Conservation (phyloP, 2,113 vertebrate genomes). For the human region DNA sequence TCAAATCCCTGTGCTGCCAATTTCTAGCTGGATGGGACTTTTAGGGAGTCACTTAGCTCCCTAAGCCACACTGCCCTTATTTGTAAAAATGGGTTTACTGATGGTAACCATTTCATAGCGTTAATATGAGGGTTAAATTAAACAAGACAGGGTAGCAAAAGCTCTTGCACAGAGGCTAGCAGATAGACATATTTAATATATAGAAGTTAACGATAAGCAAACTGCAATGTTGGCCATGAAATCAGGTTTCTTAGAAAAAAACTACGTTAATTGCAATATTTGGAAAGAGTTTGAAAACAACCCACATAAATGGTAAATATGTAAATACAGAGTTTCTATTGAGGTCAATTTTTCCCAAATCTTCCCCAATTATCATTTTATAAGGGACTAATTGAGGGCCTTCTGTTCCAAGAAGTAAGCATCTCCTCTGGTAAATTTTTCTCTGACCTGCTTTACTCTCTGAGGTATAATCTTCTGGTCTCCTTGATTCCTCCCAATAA, state of each 20-base stretch:
- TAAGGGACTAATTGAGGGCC: slow-evolving; percentile 59
- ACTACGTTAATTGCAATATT: slow-evolving; percentile 73
- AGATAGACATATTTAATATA: background rate
- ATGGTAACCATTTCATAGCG: background rate
- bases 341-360: slow-evolving; percentile 73
- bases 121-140: background rate
- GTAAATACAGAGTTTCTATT: slow-evolving; percentile 72
- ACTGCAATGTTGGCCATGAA: slow-evolving; percentile 46
- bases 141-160: background rate
- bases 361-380: slow-evolving; percentile 70
- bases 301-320: slow-evolving; percentile 71
- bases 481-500: background rate
- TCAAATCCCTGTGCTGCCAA: background rate
- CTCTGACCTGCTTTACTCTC: background rate
- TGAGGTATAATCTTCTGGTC: background rate
- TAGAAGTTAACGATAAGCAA: background rate
- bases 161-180: background rate
- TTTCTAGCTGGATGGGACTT: background rate
- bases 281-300: slow-evolving; percentile 73
- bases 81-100: background rate
- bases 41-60: background rate
- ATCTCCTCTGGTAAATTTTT: background rate
- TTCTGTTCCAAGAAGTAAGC: slow-evolving; percentile 51
- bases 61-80: background rate
- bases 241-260: background rate